Conservation (phyloP, 1,140 invertebrate genomes). For the Delia radicum region DNA sequence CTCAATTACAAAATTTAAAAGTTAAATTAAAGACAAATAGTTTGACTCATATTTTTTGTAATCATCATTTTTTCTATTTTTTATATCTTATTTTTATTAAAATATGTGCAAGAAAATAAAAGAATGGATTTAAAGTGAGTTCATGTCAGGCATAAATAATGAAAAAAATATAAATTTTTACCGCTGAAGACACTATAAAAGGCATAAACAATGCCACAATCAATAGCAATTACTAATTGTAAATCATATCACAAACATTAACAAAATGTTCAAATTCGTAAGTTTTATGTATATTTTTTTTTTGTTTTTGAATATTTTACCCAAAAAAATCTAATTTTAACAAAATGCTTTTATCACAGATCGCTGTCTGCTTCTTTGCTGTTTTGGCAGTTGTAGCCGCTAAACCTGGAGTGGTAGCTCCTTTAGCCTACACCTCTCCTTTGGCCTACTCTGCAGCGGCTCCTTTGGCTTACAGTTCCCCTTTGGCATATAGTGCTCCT, state of each 20-base stretch:
- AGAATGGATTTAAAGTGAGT: neutral
- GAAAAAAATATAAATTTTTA: neutral
- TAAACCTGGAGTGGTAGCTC: constrained; percentile 39
- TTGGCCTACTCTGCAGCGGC: constrained; percentile 52
- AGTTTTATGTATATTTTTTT: no score
- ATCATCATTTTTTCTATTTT: no score
- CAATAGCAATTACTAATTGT: constrained; percentile 8
- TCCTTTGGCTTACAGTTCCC: constrained; percentile 35
- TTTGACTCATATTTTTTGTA: no score
- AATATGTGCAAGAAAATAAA: no score
- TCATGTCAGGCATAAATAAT: neutral
- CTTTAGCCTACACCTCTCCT: constrained; percentile 37
- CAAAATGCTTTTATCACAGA: constrained; percentile 27
- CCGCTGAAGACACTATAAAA: neutral
- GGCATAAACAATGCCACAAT: neutral
- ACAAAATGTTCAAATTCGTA: constrained; percentile 48
- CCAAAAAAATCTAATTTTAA: neutral
- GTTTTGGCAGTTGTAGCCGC: constrained; percentile 44
- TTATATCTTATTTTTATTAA: no score
- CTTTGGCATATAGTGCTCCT: constrained; percentile 36
- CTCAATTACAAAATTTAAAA: no score
- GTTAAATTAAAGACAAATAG: no score
- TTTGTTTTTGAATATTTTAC: neutral
- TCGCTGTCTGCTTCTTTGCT: constrained; percentile 49
- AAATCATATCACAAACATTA: constrained; percentile 25